Conservation (phyloP, 1,140 invertebrate genomes). For the Theocolax elegans region DNA sequence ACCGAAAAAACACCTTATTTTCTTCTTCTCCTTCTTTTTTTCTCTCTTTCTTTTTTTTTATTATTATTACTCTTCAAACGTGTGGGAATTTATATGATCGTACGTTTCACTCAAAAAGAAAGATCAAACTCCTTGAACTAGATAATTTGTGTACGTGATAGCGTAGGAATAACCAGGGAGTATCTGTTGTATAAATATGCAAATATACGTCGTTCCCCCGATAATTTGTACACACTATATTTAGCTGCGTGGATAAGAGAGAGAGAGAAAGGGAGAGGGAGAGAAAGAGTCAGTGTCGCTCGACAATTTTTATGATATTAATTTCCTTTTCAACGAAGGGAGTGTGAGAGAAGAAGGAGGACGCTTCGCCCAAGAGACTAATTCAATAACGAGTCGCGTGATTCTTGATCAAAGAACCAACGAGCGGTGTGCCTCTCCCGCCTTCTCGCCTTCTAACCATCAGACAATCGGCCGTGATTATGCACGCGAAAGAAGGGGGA, state of each 20-base stretch:
- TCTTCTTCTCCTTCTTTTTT: background rate
- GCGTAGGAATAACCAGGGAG: too few species aligned
- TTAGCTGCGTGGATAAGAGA: too few species aligned
- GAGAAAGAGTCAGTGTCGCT: too few species aligned
- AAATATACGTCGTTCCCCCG: too few species aligned
- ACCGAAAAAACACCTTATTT: background rate
- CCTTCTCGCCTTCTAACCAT: background rate
- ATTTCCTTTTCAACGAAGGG: conserved; percentile 7
- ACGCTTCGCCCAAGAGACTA: conserved; percentile 24
- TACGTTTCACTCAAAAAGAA: too few species aligned
- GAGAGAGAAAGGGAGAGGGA: too few species aligned
- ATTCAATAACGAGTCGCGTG: conserved; percentile 44
- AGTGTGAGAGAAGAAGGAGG: conserved; percentile 1
- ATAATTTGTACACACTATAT: background rate
- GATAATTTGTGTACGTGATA: too few species aligned
- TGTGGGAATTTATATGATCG: too few species aligned
- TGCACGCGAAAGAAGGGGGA: background rate
- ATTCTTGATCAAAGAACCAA: conserved; percentile 45
- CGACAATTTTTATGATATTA: conserved; percentile 7
- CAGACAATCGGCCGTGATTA: conserved; percentile 29
- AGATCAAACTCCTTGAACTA: too few species aligned
- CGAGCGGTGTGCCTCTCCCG: background rate
- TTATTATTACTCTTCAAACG: too few species aligned
- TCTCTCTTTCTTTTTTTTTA: too few species aligned
- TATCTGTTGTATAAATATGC: too few species aligned